phyloP scores from a whole-genome alignment of 2,888 invertebrate genomes.

The Sinohyriopsis cumingii region DNA sequence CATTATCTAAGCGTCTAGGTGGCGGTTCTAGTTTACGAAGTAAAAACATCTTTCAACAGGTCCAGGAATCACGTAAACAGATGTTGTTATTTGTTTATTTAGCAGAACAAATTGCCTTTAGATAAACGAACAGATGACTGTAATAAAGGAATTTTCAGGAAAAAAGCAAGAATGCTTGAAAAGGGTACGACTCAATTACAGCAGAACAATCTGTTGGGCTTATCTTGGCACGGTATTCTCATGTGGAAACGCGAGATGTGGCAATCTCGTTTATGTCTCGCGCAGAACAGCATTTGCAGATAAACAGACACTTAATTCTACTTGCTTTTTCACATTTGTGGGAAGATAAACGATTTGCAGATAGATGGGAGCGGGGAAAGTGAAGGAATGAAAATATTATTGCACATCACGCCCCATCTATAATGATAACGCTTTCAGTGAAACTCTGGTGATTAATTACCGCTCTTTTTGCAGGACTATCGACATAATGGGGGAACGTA shows the following conservation, averaged over 20 bases:
- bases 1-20: too few relatives aligned
- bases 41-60: neutral
- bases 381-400: slow-evolving; percentile 33
- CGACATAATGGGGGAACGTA: slow-evolving; percentile 18
- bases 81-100: slow-evolving; percentile 41
- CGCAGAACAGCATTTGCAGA: neutral
- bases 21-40: too few relatives aligned
- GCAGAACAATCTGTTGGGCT: slow-evolving; percentile 14
- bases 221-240: slow-evolving; percentile 19
- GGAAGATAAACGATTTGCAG: slow-evolving; percentile 24
- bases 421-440: slow-evolving; percentile 13
- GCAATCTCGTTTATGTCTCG: neutral
- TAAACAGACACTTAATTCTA: slow-evolving; percentile 5
- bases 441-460: slow-evolving; percentile 24
- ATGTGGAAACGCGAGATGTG: slow-evolving; percentile 1
- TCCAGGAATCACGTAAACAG: slow-evolving; percentile 14
- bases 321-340: too few relatives aligned
- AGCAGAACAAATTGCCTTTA: slow-evolving; percentile 40
- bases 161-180: slow-evolving; percentile 23
- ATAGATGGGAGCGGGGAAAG: slow-evolving; percentile 9
- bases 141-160: slow-evolving; percentile 5
- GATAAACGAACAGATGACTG: slow-evolving; percentile 24
- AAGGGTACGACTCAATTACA: slow-evolving; percentile 33
- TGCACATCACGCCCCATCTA: slow-evolving; percentile 21
- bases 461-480: slow-evolving; percentile 22